Conservation (phyloP, 2,797 vertebrate species). For the Notoglanidium macrostoma region DNA sequence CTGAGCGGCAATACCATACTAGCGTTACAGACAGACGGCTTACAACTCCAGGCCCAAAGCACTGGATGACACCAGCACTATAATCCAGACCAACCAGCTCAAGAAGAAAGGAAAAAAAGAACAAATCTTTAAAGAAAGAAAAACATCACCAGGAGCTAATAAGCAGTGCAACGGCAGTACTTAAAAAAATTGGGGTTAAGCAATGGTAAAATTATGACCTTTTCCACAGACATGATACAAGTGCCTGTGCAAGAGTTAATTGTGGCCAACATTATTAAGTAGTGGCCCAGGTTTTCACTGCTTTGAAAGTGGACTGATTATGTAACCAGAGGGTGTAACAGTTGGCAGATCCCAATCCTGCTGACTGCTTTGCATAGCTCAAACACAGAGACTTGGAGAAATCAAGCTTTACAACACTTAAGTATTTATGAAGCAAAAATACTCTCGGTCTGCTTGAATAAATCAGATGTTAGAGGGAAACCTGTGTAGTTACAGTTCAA, state of each 20-base stretch:
- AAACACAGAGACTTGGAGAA: neutral
- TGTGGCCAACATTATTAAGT: neutral
- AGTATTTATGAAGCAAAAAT: neutral
- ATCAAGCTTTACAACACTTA: neutral
- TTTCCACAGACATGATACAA: neutral
- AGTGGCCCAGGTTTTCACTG: neutral
- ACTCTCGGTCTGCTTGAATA: neutral
- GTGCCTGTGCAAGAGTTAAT: neutral
- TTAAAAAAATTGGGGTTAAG: neutral
- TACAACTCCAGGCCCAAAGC: conserved; percentile 2
- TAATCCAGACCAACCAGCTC: neutral
- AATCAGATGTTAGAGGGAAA: neutral
- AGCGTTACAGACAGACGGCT: conserved; percentile 1
- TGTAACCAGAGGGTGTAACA: conserved; percentile 3
- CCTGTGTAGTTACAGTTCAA: neutral
- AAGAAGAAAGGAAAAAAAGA: neutral
- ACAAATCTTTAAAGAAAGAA: neutral
- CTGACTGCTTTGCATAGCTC: neutral
- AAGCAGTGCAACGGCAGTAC: neutral
- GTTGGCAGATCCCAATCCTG: conserved; percentile 7
- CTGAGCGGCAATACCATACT: conserved; percentile 35
- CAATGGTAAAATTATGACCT: neutral
- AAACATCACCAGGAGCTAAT: neutral
- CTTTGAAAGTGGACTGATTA: conserved; percentile 3
- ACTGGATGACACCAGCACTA: neutral